Conservation (phyloP, 1,140 invertebrate species). For the Drosophila melanogaster region DNA sequence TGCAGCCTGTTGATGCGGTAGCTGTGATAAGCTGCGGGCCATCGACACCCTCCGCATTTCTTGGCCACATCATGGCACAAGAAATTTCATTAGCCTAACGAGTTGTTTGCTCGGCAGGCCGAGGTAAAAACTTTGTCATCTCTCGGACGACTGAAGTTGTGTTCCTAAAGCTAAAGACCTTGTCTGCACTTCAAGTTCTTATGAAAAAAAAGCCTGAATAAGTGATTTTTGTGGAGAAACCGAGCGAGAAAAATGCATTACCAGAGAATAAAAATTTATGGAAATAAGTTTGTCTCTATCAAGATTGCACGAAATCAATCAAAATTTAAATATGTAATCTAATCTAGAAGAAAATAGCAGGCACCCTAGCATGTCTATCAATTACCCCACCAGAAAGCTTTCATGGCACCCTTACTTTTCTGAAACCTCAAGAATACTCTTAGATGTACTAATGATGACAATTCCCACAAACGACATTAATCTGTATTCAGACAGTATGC, state of each 20-base stretch:
- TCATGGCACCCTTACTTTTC: background rate
- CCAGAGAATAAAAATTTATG: slow-evolving; percentile 4
- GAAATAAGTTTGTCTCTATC: background rate
- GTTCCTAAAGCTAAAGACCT: slow-evolving; percentile 11
- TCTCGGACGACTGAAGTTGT: slow-evolving; percentile 43
- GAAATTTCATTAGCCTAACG: slow-evolving; percentile 80
- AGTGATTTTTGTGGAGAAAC: slow-evolving; percentile 22
- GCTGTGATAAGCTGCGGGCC: slow-evolving; percentile 72
- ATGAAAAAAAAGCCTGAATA: slow-evolving; percentile 14
- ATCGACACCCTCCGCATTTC: slow-evolving; percentile 27
- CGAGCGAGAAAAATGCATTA: slow-evolving; percentile 22
- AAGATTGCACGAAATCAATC: background rate
- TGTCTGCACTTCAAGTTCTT: slow-evolving; percentile 10
- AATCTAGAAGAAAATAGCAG: background rate
- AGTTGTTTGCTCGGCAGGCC: slow-evolving; percentile 69
- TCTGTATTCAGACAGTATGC: slow-evolving; percentile 43
- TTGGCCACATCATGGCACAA: slow-evolving; percentile 19
- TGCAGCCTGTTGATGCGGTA: slow-evolving; percentile 72
- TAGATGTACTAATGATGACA: slow-evolving; percentile 3
- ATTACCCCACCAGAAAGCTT: background rate
- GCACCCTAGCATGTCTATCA: background rate
- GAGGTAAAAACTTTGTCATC: slow-evolving; percentile 58
- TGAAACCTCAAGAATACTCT: background rate
- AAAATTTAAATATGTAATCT: background rate
- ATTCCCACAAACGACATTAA: slow-evolving; percentile 29